Base-by-base conservation (phyloP, 2,888 invertebrate genomes). In the Amphipoea lucens region DNA sequence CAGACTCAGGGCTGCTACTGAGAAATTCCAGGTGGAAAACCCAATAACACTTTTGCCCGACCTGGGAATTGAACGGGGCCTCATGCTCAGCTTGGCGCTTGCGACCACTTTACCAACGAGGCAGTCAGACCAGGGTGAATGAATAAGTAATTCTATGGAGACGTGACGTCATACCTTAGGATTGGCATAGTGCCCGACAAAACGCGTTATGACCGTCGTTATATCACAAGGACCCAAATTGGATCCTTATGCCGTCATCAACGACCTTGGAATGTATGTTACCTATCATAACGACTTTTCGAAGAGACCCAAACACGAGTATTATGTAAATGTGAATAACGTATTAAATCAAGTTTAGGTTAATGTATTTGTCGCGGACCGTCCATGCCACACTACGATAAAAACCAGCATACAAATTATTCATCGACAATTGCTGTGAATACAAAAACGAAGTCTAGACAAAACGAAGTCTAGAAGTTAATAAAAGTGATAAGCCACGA, bases 291-390 rank as follows among this genome's bases (percentile, higher is more conserved):
- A 73, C 40, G 60, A 48, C 74, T 69, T 70, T 70, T 74, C 51
- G n/a, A 68, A 67, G 62, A 62, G n/a, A 5, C 11, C 12, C 70
- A 83, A 83, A 79, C 45, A 54, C 14, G 79, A 79, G 72, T 12
- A 62, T 54, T 84, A 82, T 84, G 45, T 54, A 62, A 80, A 76
- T 69, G 7, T 57, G 17, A 40, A 40, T 67, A 12, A 57, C 60
- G 48, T 63, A 23, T 71, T 72, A 81, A 73, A 76, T 85, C 73
- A 69, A 74, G 86, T 82, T 81, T 76, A 66, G 20, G 74, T 42
- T 51, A 74, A 66, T 42, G 42, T 63, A 54, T 68, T 74, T 86
- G 72, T 86, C 82, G 45, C 48, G 6, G 12, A 54, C 69, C n/a
- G n/a, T 63, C 65, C 45, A 72, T 65, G 65, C n/a, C 23, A 54